Evolutionary conservation across 2,113 vertebrate species (phyloP).

Genomic region (Coptodon rendalli): DNA sequence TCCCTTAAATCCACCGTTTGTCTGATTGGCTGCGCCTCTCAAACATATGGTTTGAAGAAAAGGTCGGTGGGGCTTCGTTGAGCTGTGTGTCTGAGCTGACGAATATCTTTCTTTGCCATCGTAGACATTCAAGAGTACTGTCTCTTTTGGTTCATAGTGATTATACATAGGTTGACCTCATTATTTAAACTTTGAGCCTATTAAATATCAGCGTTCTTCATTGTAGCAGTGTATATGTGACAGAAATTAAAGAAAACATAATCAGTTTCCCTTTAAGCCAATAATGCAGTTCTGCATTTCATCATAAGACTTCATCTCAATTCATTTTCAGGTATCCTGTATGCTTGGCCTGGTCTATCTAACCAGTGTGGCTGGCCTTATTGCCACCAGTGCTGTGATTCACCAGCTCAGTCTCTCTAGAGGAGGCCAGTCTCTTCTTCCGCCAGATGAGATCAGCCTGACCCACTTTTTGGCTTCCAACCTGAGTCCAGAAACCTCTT

Average conservation of each 20-base stretch:
- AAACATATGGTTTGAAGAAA: background rate
- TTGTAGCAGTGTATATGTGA: background rate
- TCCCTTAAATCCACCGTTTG: background rate
- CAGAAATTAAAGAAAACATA: background rate
- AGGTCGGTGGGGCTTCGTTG: background rate
- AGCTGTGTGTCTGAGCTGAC: fast-evolving
- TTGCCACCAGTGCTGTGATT: slow-evolving; percentile 76
- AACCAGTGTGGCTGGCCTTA: slow-evolving; percentile 82
- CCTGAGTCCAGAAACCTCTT: background rate
- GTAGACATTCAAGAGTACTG: background rate
- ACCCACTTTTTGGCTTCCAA: slow-evolving; percentile 26
- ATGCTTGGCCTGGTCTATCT: slow-evolving; percentile 87
- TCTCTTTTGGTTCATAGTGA: background rate
- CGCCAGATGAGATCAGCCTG: background rate
- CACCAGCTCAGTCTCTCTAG: slow-evolving; percentile 75
- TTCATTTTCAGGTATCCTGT: slow-evolving; percentile 79
- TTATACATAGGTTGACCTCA: background rate
- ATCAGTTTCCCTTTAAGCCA: background rate
- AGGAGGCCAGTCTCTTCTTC: background rate
- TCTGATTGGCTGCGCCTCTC: background rate
- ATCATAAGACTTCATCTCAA: background rate
- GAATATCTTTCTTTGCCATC: background rate
- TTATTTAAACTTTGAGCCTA: background rate
- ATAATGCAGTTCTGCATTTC: background rate
- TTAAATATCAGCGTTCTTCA: background rate